Evolutionary conservation across 1,140 invertebrate genomes (phyloP).

Genomic region (Nebria ingens): DNA sequence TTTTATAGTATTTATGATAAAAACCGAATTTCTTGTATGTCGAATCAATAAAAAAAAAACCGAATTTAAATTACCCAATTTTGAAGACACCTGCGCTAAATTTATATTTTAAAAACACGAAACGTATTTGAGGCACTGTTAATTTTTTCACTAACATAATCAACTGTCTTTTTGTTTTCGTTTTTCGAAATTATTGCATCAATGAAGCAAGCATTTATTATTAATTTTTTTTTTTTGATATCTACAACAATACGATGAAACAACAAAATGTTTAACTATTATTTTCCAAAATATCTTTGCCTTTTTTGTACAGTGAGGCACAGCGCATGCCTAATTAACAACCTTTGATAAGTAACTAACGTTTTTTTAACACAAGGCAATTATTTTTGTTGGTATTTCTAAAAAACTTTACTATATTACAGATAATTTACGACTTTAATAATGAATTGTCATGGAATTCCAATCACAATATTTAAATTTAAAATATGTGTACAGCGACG

Average conservation of each 20-base stretch:
- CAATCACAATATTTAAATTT: no score
- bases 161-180: not conserved
- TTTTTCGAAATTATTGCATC: not conserved
- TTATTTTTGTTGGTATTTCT: not conserved
- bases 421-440: not conserved
- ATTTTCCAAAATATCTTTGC: slow-evolving; percentile 5
- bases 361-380: slow-evolving; percentile 6
- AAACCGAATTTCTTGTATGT: no score
- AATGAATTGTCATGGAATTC: no score
- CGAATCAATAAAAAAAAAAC: no score
- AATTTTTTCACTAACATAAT: slow-evolving; percentile 6
- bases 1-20: no score
- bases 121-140: slow-evolving; percentile 1
- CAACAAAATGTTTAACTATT: not conserved
- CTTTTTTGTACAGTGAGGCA: slow-evolving; percentile 8
- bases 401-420: not conserved
- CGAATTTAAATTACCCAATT: no score
- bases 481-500: no score
- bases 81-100: slow-evolving; percentile 3
- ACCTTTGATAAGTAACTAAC: slow-evolving; percentile 7
- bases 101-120: slow-evolving; percentile 8
- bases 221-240: not conserved
- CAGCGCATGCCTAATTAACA: slow-evolving; percentile 4
- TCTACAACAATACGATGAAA: not conserved
- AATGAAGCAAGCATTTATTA: slow-evolving; percentile 1